A percentile compares a stretch with the other conserved stretches of the same genome.
phyloP scores from a whole-genome alignment of 2,113 vertebrate species.

The Manacus vitellinus region DNA sequence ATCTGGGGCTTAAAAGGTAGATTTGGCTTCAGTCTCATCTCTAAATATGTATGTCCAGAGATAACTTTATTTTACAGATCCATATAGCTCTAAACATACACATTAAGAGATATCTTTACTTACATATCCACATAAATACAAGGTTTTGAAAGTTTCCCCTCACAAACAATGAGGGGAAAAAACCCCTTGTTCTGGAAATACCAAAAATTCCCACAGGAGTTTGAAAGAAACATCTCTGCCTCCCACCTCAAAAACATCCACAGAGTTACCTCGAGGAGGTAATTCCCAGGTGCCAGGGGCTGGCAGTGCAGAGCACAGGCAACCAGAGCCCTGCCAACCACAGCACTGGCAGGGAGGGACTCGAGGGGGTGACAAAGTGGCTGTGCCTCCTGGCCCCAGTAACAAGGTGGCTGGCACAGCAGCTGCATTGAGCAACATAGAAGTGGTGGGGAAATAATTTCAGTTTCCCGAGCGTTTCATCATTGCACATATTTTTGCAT shows the following conservation, averaged over 20 bases:
- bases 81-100: not conserved
- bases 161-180: not conserved
- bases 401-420: rapidly evolving
- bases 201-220: not conserved
- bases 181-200: not conserved
- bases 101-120: not conserved
- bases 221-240: not conserved
- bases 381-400: rapidly evolving
- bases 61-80: not conserved
- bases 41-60: not conserved
- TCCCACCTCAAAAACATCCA: rapidly evolving
- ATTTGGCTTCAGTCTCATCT: not conserved
- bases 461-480: not conserved
- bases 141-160: not conserved
- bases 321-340: not conserved
- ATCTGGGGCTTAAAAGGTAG: not conserved
- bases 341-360: not conserved
- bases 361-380: rapidly evolving
- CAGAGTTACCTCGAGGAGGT: not conserved
- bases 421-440: not conserved
- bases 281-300: not conserved
- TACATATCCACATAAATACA: not conserved
- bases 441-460: not conserved
- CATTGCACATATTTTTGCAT: not conserved
- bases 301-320: not conserved